Percentiles rank a stretch among this genome's conserved stretches.
Conservation (phyloP, 2,888 invertebrate genomes). For the Coenonympha arcania region DNA sequence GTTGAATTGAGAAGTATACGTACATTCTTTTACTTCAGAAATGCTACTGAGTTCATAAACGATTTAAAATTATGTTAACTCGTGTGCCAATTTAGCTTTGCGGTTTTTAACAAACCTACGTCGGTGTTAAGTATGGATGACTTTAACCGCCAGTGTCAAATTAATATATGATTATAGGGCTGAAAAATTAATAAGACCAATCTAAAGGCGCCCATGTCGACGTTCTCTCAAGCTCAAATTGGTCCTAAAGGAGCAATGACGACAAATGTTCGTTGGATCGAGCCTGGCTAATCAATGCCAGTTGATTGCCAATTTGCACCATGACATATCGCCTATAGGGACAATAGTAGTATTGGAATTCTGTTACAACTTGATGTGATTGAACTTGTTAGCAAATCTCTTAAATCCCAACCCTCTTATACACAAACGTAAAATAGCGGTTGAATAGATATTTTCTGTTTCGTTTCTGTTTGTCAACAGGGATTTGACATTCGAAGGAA, state of each 20-base stretch:
- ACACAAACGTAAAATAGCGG: too few relatives aligned
- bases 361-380: neutral
- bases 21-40: neutral
- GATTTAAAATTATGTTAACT: conserved; percentile 40
- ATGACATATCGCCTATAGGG: conserved; percentile 51
- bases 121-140: conserved; percentile 49
- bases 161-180: conserved; percentile 62
- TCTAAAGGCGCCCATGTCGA: neutral
- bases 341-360: conserved; percentile 37
- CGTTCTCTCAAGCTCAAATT: conserved; percentile 10
- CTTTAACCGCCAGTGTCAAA: conserved; percentile 38
- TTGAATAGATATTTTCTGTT: too few relatives aligned
- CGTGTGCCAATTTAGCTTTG: conserved; percentile 33
- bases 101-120: neutral
- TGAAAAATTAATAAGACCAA: conserved; percentile 44
- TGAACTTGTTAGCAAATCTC: neutral
- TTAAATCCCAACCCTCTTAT: too few relatives aligned
- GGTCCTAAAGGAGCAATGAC: neutral
- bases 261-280: conserved; percentile 28
- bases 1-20: neutral
- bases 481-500: too few relatives aligned
- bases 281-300: conserved; percentile 48
- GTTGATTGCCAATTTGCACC: conserved; percentile 61
- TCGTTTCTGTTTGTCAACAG: too few relatives aligned
- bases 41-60: conserved; percentile 53